These are phyloP conservation scores for Bolinopsis microptera DNA, from an alignment of 37 sponge, comb jelly and placozoan species.

Conservation along the genomic window DNA sequence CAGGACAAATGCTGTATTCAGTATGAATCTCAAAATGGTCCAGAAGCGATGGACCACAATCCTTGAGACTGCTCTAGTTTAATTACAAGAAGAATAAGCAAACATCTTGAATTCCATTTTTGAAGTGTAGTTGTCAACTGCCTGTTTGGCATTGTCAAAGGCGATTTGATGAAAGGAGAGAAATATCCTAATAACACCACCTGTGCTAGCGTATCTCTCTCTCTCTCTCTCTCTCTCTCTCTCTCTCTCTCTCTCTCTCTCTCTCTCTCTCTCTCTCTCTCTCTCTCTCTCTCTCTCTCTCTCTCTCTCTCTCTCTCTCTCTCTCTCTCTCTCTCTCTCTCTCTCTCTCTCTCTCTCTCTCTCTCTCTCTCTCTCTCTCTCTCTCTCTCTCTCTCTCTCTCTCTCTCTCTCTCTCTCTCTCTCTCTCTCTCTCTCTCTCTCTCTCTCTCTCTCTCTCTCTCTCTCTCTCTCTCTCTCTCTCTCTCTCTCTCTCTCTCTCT, in stretches of 20 bases:
- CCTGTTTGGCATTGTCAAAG: no score
- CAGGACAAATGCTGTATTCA: no score
- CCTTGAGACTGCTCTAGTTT: no score
- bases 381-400: neutral
- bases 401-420: neutral
- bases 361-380: neutral
- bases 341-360: neutral
- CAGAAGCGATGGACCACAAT: no score
- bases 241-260: conserved; percentile 7
- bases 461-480: conserved; percentile 7
- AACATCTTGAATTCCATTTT: no score
- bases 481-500: neutral
- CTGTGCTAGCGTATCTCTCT: neutral
- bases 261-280: neutral
- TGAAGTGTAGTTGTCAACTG: no score
- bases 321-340: conserved; percentile 7
- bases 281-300: conserved; percentile 7
- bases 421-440: conserved; percentile 7
- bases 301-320: neutral
- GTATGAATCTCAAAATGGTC: no score
- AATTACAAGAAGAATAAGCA: no score
- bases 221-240: conserved; percentile 7
- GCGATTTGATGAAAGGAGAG: no score
- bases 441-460: conserved; percentile 7
- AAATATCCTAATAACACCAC: neutral